Base-by-base conservation (phyloP, 2,888 invertebrate species). In the Aspidiotus destructor region DNA sequence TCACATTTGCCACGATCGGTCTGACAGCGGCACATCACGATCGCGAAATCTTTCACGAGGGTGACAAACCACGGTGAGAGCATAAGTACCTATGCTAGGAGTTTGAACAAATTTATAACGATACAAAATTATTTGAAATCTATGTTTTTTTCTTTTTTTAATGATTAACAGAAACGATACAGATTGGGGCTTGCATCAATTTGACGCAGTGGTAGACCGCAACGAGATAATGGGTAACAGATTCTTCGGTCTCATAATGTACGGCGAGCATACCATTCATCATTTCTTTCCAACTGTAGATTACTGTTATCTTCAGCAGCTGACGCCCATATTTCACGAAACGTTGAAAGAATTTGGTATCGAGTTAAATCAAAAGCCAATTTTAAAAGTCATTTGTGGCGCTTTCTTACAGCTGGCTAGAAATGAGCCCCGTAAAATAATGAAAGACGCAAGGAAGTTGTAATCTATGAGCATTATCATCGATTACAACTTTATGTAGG, bases 271-370 rank as follows among this genome's bases (percentile, higher is more conserved):
- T 75, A 81, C 82, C 0, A 78, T 91, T 2, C 91, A 92, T 76
- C 92, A 92, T 77, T 78, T 91, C 17, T 86, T 91, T 73, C 91
- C 91, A 0, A 87, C 89, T 0, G 74, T 92, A 44, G 91, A 91
- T 75, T 90, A 91, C 74, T 85, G 84, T 0, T 82, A 86, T 69
- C 77, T 92, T 13, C 81, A 83, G 9, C 81, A 84, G 62, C 78
- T 90, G 6, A 83, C 86, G 75, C 84, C 86, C 0, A 80, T 81
- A 0, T 80, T 86, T 11, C 73, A 83, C 8, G 79, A 86, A 71
- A 86, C 85, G 41, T 84, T 86, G 73, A 77, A 81, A 48, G 84
- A 88, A 73, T 88, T 85, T 73, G 81, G 82, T 9, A 28, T 67
- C 7, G 17, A 42, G 1, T 17, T 58, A 48, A 67, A 67, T 58